Percentiles rank a stretch among this genome's conserved stretches.
These are phyloP conservation scores for Microctonus aethiopoides DNA, from an alignment of 2,888 invertebrate species.

Conservation along the genomic window DNA sequence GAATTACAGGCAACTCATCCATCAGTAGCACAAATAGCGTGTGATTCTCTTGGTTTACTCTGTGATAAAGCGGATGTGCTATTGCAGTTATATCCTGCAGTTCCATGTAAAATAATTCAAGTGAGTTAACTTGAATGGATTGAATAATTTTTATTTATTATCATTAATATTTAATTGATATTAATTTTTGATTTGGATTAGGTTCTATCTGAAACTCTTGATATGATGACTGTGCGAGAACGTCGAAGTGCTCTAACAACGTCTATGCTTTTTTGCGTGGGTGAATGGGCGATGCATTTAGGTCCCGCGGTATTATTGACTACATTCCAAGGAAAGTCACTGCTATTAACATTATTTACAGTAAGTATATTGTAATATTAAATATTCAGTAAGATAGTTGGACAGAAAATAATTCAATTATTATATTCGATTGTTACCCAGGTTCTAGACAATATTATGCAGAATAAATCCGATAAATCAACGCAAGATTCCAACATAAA, in stretches of 20 bases:
- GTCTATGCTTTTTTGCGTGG: slow-evolving; percentile 87
- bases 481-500: slow-evolving; percentile 45
- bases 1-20: slow-evolving; percentile 59
- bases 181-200: slow-evolving; percentile 42
- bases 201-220: slow-evolving; percentile 69
- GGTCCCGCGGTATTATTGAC: slow-evolving; percentile 75
- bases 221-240: slow-evolving; percentile 67
- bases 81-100: slow-evolving; percentile 78
- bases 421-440: slow-evolving; percentile 33
- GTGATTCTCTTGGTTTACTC: slow-evolving; percentile 81
- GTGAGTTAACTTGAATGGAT: too few relatives aligned
- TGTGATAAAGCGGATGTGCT: slow-evolving; percentile 83
- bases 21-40: slow-evolving; percentile 85
- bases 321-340: slow-evolving; percentile 69
- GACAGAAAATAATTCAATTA: neutral
- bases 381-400: neutral
- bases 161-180: slow-evolving; percentile 7
- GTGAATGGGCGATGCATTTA: slow-evolving; percentile 93
- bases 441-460: slow-evolving; percentile 63
- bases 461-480: slow-evolving; percentile 54
- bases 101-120: slow-evolving; percentile 74
- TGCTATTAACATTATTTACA: slow-evolving; percentile 79
- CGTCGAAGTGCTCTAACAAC: slow-evolving; percentile 74
- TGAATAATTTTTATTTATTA: slow-evolving; percentile 19
- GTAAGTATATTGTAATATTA: slow-evolving; percentile 64